Percentiles rank a stretch among this genome's conserved stretches.
phyloP scores from a whole-genome alignment of 2,888 invertebrate species.

The Smittia sp. region DNA sequence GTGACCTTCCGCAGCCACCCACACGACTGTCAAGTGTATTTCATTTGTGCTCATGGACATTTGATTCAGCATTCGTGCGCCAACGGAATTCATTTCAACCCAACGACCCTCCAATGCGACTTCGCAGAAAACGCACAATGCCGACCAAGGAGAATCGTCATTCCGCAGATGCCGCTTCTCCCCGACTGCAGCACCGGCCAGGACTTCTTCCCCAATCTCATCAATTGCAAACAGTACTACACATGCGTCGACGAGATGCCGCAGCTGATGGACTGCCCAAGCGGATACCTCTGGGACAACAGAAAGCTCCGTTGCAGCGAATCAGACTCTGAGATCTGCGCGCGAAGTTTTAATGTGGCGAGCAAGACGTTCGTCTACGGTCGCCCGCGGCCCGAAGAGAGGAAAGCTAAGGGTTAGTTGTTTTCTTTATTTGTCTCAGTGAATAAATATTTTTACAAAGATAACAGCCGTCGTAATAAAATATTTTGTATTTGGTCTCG shows the following conservation, averaged over 20 bases:
- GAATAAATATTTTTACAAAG: constrained; percentile 3
- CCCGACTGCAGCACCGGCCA: neutral
- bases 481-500: neutral
- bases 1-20: neutral
- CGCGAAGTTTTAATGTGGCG: neutral
- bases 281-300: neutral
- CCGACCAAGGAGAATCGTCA: neutral
- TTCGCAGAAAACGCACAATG: neutral
- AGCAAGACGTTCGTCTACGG: neutral
- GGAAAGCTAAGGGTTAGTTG: neutral
- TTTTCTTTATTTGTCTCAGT: neutral
- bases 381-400: neutral
- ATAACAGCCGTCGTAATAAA: constrained; percentile 1
- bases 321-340: neutral
- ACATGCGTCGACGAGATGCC: neutral
- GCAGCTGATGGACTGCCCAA: neutral
- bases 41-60: neutral
- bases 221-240: constrained; percentile 16
- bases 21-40: neutral
- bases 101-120: neutral
- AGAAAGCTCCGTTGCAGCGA: neutral
- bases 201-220: neutral
- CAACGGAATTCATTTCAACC: constrained; percentile 2
- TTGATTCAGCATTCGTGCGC: constrained; percentile 7
- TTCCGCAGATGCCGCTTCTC: neutral